These are phyloP conservation scores for Erinaceus europaeus DNA, from an alignment of 2,113 vertebrate species.

Conservation along the genomic window DNA sequence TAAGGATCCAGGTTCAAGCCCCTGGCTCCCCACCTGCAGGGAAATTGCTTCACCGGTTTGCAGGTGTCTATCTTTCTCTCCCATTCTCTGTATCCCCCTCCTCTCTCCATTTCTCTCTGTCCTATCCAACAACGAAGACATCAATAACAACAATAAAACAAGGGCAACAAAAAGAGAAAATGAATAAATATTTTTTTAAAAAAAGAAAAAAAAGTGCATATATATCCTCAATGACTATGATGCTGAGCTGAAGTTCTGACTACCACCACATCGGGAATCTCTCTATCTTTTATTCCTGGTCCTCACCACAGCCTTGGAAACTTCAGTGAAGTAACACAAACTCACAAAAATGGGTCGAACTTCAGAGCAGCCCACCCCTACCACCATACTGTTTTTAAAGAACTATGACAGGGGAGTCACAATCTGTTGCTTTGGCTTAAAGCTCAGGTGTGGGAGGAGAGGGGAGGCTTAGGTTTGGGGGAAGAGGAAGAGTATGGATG, in stretches of 20 bases:
- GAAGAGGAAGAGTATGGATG: accelerated
- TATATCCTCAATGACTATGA: neutral
- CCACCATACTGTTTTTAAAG: neutral
- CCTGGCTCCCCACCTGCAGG: too few relatives aligned
- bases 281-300: neutral
- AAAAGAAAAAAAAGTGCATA: neutral
- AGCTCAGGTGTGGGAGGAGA: too few relatives aligned
- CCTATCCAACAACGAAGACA: too few relatives aligned
- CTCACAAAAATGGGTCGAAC: neutral
- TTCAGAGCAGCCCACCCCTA: neutral
- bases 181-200: too few relatives aligned
- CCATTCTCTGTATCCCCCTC: too few relatives aligned
- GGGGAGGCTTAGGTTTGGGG: accelerated
- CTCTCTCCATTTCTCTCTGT: too few relatives aligned
- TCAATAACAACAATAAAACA: too few relatives aligned
- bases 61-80: too few relatives aligned
- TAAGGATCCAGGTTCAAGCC: too few relatives aligned
- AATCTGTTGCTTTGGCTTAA: neutral
- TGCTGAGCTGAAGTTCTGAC: neutral
- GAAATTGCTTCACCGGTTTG: too few relatives aligned
- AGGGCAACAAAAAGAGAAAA: too few relatives aligned
- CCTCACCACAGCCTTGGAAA: neutral
- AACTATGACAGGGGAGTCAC: neutral
- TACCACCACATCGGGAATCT: neutral
- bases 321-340: neutral